These are phyloP conservation scores for Diarsia dahlii DNA, from an alignment of 2,888 invertebrate species.

Conservation along the genomic window DNA sequence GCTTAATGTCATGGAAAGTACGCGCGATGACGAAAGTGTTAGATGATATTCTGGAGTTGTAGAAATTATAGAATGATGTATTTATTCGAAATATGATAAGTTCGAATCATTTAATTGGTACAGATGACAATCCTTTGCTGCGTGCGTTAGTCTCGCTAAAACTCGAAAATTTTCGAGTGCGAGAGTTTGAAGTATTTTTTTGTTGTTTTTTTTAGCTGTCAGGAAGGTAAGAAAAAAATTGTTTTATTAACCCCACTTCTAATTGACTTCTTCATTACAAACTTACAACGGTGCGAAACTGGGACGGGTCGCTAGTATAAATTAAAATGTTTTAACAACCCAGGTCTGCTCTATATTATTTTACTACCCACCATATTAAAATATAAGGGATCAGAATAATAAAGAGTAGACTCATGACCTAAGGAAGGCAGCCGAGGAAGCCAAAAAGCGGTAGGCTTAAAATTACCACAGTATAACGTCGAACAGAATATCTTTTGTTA, in stretches of 20 bases:
- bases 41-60: conserved; percentile 40
- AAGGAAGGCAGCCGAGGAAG: background rate
- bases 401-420: background rate
- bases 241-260: background rate
- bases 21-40: conserved; percentile 55
- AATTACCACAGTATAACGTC: background rate
- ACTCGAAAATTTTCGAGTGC: background rate
- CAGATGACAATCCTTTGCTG: background rate
- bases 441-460: background rate
- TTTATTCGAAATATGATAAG: conserved; percentile 3
- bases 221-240: background rate
- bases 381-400: conserved; percentile 8
- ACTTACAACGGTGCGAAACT: background rate
- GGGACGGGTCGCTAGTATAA: background rate
- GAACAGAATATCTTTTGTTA: background rate
- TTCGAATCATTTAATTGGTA: background rate
- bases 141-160: background rate
- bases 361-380: conserved; percentile 6
- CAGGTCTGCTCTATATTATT: conserved; percentile 4
- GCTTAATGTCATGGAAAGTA: conserved; percentile 77
- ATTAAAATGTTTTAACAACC: background rate
- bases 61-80: background rate
- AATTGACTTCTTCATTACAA: background rate
- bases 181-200: background rate
- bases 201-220: background rate